These are phyloP conservation scores for Cosmorhoe ocellata DNA, from an alignment of 2,888 invertebrate genomes.

Conservation along the genomic window DNA sequence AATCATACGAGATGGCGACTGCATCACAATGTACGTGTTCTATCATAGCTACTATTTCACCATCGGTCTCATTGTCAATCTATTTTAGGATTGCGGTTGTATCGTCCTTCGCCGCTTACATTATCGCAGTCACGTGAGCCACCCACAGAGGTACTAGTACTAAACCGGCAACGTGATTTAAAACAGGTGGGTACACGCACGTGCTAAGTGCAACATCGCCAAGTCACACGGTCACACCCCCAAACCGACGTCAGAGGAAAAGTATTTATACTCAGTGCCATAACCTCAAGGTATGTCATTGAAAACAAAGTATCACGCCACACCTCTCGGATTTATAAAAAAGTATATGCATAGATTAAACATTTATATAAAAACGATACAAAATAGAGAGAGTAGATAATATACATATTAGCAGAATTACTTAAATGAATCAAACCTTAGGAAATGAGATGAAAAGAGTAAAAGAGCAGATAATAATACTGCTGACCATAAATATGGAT, in stretches of 20 bases:
- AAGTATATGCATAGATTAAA: too few species aligned
- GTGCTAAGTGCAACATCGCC: slow-evolving; percentile 40
- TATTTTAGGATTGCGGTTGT: slow-evolving; percentile 2
- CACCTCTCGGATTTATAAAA: slow-evolving; percentile 4
- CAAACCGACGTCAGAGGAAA: slow-evolving; percentile 33
- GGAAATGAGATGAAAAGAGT: too few species aligned
- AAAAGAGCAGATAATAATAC: too few species aligned
- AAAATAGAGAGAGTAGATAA: too few species aligned
- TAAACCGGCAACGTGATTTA: slow-evolving; percentile 27
- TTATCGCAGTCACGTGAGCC: slow-evolving; percentile 34
- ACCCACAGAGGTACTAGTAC: slow-evolving; percentile 14
- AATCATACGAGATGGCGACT: not conserved
- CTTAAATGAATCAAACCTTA: too few species aligned
- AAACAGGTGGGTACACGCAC: slow-evolving; percentile 34
- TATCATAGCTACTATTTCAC: not conserved
- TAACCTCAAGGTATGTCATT: slow-evolving; percentile 1
- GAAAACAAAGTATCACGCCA: slow-evolving; percentile 10
- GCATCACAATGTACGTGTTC: not conserved
- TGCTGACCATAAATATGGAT: too few species aligned
- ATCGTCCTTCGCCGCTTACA: slow-evolving; percentile 16
- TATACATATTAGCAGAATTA: too few species aligned
- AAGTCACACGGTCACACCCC: slow-evolving; percentile 52
- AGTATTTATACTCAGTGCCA: not conserved
- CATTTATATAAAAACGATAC: too few species aligned
- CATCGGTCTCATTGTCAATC: not conserved